Base-by-base conservation (phyloP, 1,140 invertebrate genomes). In the Trachelipus rathkii region DNA sequence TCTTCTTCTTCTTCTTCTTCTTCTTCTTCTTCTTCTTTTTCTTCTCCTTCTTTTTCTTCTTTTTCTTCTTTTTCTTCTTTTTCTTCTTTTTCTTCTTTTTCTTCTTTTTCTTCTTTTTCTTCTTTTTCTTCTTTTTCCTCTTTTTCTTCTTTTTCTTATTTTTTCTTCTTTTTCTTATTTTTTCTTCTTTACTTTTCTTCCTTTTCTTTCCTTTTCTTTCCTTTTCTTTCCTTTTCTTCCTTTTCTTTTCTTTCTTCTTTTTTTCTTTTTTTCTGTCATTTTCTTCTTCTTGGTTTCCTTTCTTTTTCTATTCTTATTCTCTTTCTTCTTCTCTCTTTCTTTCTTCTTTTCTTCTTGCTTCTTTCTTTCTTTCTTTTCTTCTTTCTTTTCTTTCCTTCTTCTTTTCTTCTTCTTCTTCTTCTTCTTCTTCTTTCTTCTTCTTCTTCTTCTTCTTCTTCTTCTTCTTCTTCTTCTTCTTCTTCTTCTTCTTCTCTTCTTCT, bases 31-130 rank as follows among this genome's bases (percentile, higher is more conserved):
- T n/a, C 10, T 10, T 53, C 50, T 53, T 10, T n/a, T 53, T 53
- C n/a, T n/a, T 10, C 50, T 53, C 10, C 10, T 53, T 53, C 10
- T n/a, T n/a, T 10, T n/a, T 10, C 10, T 53, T n/a, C n/a, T n/a
- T n/a, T 53, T n/a, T 53, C n/a, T n/a, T n/a, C n/a, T n/a, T n/a
- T 53, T n/a, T n/a, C 50, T 53, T 53, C 50, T n/a, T 53, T n/a
- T n/a, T 53, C 50, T n/a, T 53, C 50, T n/a, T 53, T n/a, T n/a
- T 53, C 50, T 53, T 53, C 50, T 53, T 53, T n/a, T 53, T 53
- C 50, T n/a, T 53, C 50, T 53, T 53, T n/a, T n/a, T n/a, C 50
- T n/a, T 53, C 50, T n/a, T 10, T n/a, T 53, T 53, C 50, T n/a
- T 10, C 10, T 53, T 53, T n/a, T n/a, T 53, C 50, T n/a, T n/a